Evolutionary conservation across 2,797 vertebrate genomes (phyloP), one percentile per base, ranked within the genome.

Genomic region (Platalea minor): DNA sequence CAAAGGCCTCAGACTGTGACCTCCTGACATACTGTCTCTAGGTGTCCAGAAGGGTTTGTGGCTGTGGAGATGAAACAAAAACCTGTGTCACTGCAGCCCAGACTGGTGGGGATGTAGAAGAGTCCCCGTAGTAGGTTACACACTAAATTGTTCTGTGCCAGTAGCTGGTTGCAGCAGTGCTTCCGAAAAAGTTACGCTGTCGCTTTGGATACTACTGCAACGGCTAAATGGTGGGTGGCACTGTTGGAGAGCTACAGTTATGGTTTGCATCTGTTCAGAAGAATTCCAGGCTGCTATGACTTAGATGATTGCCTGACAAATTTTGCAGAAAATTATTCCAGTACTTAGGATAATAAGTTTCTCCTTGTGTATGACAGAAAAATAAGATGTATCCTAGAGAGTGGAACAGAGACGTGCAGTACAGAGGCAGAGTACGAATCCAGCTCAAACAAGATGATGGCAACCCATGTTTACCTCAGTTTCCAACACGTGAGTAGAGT

Each of bases 381-480:
- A 99, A 99, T 95, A 99, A 99, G 96, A 98, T 99, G 98, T 99
- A 99, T 95, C 98, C 99, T 54, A 97, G 99, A 70, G 99, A 99
- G 93, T 99, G 99, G 99, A 99, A 99, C 98, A 96, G 99, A 93
- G 99, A 99, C 13, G 93, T 98, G 23, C 99, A 99, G 92, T 99
- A 99, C 96, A 98, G 98, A 96, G 99, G 99, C 8, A 98, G 99
- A 88, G 99, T 99, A 80, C 97, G 99, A 41, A 98, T 99, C 37
- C 99, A 99, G 97, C 97, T 99, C 50, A 99, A 98, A 95, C 98
- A 99, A 82, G 98, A 98, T 33, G 99, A 99, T 81, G 99, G 99
- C 61, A 98, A 94, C 75, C 93, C 98, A 1, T 99, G 98, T 96
- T 98, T 98, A 80, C 98, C 99, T 14, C 99, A 99, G 67, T 99